Conservation (phyloP, 35 echinoderm and acorn worm species). For the Eucidaris tribuloides region DNA sequence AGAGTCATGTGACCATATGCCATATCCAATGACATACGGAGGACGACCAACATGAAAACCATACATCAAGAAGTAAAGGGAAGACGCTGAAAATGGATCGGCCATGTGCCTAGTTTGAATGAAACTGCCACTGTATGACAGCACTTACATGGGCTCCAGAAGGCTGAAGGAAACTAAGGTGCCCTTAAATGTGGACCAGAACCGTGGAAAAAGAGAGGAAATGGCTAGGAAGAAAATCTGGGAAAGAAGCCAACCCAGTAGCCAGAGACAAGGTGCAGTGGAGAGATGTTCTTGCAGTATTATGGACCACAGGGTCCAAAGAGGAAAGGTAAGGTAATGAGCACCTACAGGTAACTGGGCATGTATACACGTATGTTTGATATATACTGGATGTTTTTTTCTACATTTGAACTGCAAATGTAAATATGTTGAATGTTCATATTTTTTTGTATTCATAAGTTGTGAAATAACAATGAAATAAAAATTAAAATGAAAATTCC, state of each 20-base stretch:
- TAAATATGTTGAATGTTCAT: too few relatives aligned
- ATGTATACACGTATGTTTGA: too few relatives aligned
- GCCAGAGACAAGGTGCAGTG: background rate
- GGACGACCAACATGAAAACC: too few relatives aligned
- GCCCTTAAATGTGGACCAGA: background rate
- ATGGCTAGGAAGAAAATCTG: background rate
- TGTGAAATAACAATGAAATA: too few relatives aligned
- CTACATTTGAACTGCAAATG: too few relatives aligned
- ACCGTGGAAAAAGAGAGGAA: background rate
- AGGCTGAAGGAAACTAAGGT: background rate
- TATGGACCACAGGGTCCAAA: background rate
- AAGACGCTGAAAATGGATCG: slow-evolving; percentile 13
- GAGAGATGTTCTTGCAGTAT: background rate
- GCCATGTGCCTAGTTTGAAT: slow-evolving; percentile 9
- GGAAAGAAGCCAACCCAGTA: background rate
- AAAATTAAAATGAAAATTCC: too few relatives aligned
- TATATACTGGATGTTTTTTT: too few relatives aligned
- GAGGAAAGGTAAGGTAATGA: too few relatives aligned
- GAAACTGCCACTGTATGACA: background rate
- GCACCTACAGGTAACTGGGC: too few relatives aligned
- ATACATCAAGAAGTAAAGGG: background rate
- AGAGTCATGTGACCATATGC: too few relatives aligned
- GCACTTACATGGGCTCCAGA: background rate
- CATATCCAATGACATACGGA: too few relatives aligned
- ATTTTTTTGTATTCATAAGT: too few relatives aligned